Evolutionary conservation across 2,888 invertebrate species (phyloP), one percentile per base, ranked within the genome.

Genomic region (Pilophorus perplexus): DNA sequence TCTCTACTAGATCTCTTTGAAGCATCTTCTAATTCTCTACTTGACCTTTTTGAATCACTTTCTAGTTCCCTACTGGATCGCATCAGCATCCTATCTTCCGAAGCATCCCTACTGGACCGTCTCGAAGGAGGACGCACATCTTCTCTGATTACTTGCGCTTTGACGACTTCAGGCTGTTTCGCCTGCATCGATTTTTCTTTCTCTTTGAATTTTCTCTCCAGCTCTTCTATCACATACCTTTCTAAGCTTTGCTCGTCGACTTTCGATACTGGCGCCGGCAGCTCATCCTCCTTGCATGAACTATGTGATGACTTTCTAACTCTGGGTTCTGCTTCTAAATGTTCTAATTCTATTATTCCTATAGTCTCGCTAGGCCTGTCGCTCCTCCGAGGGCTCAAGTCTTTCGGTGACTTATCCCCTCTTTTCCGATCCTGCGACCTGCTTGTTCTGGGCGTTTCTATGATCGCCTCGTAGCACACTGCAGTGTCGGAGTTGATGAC

Each of bases 401-500:
- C 42, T n/a, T n/a, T n/a, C n/a, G n/a, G n/a, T n/a, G n/a, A n/a
- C 12, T 33, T 33, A 52, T 52, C 52, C 1, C 59, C 18, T 14
- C 42, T 40, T n/a, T 28, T 52, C 3, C 27, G 40, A 12, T 40
- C 40, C 2, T 25, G 33, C 14, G 28, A 10, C 18, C 62, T 3
- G 23, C 28, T 46, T 1, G 62, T 33, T 14, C 52, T 33, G 6
- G 64, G 64, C 52, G 64, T 64, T 40, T 64, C 64, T 20, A 64
- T 50, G 12, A 64, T 54, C 16, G 64, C 64, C 28, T 64, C 64
- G 52, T 64, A 64, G 38, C 64, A 64, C 3, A 64, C 52, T 18
- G 64, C 64, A 4, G 60, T 66, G 27, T 69, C 69, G 12, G 67
- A 68, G 48, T 69, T 69, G 10, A 68, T 68, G 3, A 69, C 69